Evolutionary conservation across 2,797 vertebrate genomes (phyloP), one percentile per base, ranked within the genome.

Genomic region (Sarcophilus harrisii): DNA sequence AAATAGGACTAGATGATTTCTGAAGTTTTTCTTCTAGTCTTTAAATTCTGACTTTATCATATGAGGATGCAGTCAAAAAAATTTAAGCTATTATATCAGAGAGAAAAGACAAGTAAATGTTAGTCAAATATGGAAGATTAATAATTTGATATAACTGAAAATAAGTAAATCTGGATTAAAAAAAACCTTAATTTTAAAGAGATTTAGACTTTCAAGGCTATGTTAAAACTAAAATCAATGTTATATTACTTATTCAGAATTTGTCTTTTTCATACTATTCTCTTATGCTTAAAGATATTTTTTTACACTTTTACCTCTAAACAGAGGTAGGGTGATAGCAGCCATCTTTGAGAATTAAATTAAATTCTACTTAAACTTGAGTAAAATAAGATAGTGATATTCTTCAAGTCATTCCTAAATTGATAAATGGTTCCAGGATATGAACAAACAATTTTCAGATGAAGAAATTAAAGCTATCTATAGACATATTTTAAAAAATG

Each of bases 351-450:
- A 55, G 45, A 57, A 55, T 73, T 93, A 91, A 58, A 92, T 18
- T 60, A 89, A 45, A 87, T 87, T 87, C 73, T 89, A 18, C 58
- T 89, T 58, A 91, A 94, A 92, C 87, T 29, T 66, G 32, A 91
- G 38, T 60, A 59, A 52, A 16, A 30, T 57, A 57, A 94, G 58
- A 93, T 62, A 90, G 29, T 89, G 89, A 89, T 57, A 62, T 32
- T 90, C 62, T 94, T 57, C 54, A 55, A 55, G 10, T 55, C 54
- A 55, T 55, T 55, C 54, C 54, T 55, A 55, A 55, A 55, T 55
- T 55, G 54, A 55, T 55, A 55, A 55, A 55, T 55, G 54, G 9
- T 55, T 55, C 54, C 54, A 55, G 54, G 54, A 55, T 55, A 55
- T 55, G 54, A 55, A 55, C 8, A 55, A 55, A 11, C 54, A 55